Base-by-base conservation (phyloP, 2,113 vertebrate species). In the Tachycineta bicolor region DNA sequence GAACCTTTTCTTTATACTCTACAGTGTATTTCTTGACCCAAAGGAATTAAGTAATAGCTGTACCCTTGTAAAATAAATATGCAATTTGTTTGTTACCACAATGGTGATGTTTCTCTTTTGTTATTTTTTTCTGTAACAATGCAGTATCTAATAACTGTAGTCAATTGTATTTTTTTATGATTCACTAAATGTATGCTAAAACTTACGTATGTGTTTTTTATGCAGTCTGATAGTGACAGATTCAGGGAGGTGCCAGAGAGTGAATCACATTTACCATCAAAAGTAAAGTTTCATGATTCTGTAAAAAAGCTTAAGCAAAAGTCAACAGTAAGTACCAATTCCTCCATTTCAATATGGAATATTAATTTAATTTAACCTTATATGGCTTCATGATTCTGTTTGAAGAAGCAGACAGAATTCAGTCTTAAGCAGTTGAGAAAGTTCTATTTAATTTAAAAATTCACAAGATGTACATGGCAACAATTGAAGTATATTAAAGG, bases 251-350 rank as follows among this genome's bases (percentile, higher is more conserved):
- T 80, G 20, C 90, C 80, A 83, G 96, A 96, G 49, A 81, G 89
- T 33, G 90, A 95, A 62, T 70, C 94, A 17, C 94, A 84, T 11
- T 49, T 94, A 60, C 24, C 92, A 41, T 78, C 97, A 90, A 98
- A 95, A 98, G 68, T 96, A 18, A 98, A 96, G 73, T 97, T 98
- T 65, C 85, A 3, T 31, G 97, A 97, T 79, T 91, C 95, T 50
- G 94, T 70, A 33, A 97, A 74, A 95, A 98, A 97, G 67, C 55
- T 96, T 85, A 97, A 96, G 70, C 94, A 97, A 63, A 98, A 97
- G 67, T 52, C 95, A 39, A 84, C 85, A 93, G 98, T 98, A 78
- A 97, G 97, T 97, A 95, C 39, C 18, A 37, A 6, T 59, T 75
- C 24, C 24, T 87, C 77, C 41, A 70, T 80, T 74, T 73, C 50